A percentile compares a stretch with the other conserved stretches of the same genome.
Conservation (phyloP, 2,113 vertebrate species). For the Sturnus vulgaris region DNA sequence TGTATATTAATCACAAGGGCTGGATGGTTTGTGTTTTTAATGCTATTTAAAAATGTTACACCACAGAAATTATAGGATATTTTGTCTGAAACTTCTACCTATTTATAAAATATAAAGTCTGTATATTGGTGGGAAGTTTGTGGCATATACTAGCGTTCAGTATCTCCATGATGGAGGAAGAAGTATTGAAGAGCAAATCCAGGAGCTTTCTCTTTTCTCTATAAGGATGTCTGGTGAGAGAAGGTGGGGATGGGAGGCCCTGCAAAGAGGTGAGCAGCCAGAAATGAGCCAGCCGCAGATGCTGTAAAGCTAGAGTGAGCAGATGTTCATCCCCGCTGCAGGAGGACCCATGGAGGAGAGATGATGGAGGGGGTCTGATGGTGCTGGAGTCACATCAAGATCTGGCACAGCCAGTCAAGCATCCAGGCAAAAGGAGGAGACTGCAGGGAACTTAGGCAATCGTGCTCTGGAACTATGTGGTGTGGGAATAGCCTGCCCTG, state of each 20-base stretch:
- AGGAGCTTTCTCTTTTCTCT: not conserved
- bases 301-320: not conserved
- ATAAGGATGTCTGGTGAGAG: not conserved
- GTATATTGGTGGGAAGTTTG: not conserved
- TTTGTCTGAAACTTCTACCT: constrained; percentile 48
- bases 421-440: not conserved
- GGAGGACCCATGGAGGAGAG: not conserved
- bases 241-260: not conserved
- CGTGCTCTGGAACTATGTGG: not conserved
- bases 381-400: not conserved
- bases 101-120: constrained; percentile 45
- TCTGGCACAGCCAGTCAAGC: not conserved
- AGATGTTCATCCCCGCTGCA: not conserved
- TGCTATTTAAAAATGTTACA: constrained; percentile 51
- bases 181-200: not conserved
- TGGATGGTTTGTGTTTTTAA: constrained; percentile 54
- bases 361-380: not conserved
- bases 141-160: not conserved
- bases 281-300: not conserved
- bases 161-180: not conserved
- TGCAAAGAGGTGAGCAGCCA: not conserved
- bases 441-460: not conserved
- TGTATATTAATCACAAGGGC: constrained; percentile 60
- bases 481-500: not conserved
- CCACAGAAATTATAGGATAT: constrained; percentile 25